Evolutionary conservation across 2,797 vertebrate genomes (phyloP), one percentile per base, ranked within the genome.

Genomic region (Cossypha niveicapilla): DNA sequence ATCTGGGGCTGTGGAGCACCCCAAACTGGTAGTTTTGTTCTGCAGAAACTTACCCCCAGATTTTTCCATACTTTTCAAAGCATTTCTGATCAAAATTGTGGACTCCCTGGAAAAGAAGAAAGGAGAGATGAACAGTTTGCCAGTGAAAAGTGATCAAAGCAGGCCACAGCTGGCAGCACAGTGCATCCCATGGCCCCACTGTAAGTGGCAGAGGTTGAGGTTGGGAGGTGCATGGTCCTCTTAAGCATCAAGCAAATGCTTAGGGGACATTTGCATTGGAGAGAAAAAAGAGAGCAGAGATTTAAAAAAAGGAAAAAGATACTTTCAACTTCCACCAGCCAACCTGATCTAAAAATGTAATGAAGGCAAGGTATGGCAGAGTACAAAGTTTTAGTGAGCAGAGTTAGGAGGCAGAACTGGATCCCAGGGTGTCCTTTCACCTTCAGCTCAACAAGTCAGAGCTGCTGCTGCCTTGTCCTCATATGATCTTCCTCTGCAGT

Each of bases 41-140:
- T 67, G 67, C 35, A 70, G 68, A 93, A 76, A 96, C 96, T 96
- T 82, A 96, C 92, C 84, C 93, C 95, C 92, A 97, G 61, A 96
- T 89, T 81, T 75, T 96, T 18, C 96, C 95, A 4, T 97, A 96
- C 37, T 95, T 97, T 81, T 97, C 72, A 89, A 87, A 94, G 92
- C 94, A 97, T 16, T 18, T 56, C 86, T 56, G 51, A 68, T 96
- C 96, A 21, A 97, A 97, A 10, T 32, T 2, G 19, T 24, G 3
- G 44, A 95, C 0, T n/a, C 96, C 96, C 95, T 97, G 91, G 44
- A 56, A 87, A 61, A 87, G 61, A 86, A 57, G 32, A 92, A 73
- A 81, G 86, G 39, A 77, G 48, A 70, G 74, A 84, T 3, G 35
- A 94, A 47, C 28, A 45, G 63, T 77, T 73, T 82, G 74, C 24